These are phyloP conservation scores for Plectropomus leopardus DNA, from an alignment of 2,113 vertebrate species.

Conservation along the genomic window DNA sequence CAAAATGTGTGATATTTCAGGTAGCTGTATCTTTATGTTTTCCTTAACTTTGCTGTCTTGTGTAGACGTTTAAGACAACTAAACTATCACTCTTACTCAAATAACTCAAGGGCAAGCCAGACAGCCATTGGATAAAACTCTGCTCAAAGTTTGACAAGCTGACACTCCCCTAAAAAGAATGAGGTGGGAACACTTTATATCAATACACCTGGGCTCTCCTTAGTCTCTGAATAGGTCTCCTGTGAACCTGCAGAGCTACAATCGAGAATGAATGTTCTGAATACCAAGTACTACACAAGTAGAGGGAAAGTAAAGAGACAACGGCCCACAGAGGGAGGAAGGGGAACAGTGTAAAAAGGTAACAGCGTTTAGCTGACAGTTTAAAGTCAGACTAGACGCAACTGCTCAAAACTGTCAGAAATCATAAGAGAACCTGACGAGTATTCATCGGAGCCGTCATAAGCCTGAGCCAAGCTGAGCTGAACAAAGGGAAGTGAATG, in stretches of 20 bases:
- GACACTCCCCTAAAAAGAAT: constrained; percentile 33
- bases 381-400: constrained; percentile 43
- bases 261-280: constrained; percentile 40
- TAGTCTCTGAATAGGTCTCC: constrained; percentile 42
- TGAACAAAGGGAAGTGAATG: constrained; percentile 25
- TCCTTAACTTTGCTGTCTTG: background rate
- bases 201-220: constrained; percentile 38
- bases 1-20: background rate
- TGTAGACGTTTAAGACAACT: background rate
- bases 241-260: constrained; percentile 38
- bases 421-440: constrained; percentile 32
- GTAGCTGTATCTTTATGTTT: background rate
- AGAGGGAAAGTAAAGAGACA: constrained; percentile 34
- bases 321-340: constrained; percentile 32
- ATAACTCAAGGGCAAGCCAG: constrained; percentile 22
- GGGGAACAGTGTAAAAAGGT: constrained; percentile 20
- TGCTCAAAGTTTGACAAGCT: constrained; percentile 38
- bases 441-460: constrained; percentile 32
- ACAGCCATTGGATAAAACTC: constrained; percentile 11
- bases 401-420: constrained; percentile 52
- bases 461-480: constrained; percentile 29
- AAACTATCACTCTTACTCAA: constrained; percentile 8
- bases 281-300: constrained; percentile 50
- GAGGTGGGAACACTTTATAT: constrained; percentile 22
- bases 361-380: constrained; percentile 51